Conservation (phyloP, 2,113 vertebrate species). For the Carlito syrichta region DNA sequence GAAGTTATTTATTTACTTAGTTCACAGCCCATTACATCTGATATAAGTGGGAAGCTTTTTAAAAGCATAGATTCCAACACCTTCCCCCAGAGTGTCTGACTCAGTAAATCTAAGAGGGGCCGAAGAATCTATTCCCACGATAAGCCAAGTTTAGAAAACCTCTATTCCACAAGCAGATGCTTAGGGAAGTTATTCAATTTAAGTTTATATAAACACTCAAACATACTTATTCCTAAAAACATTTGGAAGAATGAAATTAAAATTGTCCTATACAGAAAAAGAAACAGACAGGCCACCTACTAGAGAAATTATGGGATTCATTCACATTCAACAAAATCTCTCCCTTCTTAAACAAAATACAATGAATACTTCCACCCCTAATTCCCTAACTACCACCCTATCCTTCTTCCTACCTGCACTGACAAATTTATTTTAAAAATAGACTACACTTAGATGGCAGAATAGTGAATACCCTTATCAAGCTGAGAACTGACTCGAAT, state of each 20-base stretch:
- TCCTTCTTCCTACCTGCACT: background rate
- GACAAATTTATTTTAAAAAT: conserved; percentile 18
- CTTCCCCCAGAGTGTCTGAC: background rate
- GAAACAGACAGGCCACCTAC: background rate
- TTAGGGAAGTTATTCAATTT: conserved; percentile 11
- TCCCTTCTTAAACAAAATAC: background rate
- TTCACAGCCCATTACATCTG: no score
- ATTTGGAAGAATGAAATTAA: conserved; percentile 41
- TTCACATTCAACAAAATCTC: conserved; percentile 33
- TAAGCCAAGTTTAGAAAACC: conserved; percentile 29
- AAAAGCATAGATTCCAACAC: conserved; percentile 5
- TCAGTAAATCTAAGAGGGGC: background rate
- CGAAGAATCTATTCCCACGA: background rate
- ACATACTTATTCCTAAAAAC: conserved; percentile 6
- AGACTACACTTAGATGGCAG: background rate
- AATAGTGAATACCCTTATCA: background rate
- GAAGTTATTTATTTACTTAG: no score
- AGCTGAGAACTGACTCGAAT: background rate
- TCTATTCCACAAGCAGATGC: conserved; percentile 16
- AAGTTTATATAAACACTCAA: background rate
- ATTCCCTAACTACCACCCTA: background rate
- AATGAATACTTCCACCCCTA: background rate
- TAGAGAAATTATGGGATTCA: conserved; percentile 18
- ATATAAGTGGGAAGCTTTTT: background rate
- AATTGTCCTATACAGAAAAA: conserved; percentile 43